Percentiles rank a stretch among this genome's conserved stretches.
Evolutionary conservation across 2,888 invertebrate species (phyloP).

Genomic region (Mantis religiosa): DNA sequence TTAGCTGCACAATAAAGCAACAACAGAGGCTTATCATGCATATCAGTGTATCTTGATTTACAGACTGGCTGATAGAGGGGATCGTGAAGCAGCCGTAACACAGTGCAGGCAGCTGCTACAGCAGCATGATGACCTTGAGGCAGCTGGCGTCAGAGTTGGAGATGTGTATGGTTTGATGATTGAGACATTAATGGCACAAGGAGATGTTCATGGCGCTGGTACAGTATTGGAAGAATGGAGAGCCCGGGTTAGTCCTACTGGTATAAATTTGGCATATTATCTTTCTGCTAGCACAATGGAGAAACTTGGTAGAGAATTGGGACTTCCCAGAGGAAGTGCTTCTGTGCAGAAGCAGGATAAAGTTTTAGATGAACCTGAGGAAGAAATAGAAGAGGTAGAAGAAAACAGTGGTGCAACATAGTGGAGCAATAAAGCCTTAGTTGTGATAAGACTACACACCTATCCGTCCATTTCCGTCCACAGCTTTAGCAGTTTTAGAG

Average conservation of each 20-base stretch:
- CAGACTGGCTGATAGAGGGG: constrained; percentile 54
- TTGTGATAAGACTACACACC: too few species aligned
- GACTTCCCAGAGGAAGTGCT: neutral
- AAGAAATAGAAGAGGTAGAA: constrained; percentile 2
- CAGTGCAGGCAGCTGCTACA: constrained; percentile 55
- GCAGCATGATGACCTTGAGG: constrained; percentile 42
- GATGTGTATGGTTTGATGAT: constrained; percentile 57
- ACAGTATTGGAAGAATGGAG: constrained; percentile 17
- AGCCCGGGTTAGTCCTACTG: neutral
- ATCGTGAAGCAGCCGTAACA: constrained; percentile 54
- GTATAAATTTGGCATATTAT: constrained; percentile 18
- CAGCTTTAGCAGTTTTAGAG: too few species aligned
- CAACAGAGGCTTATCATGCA: too few species aligned
- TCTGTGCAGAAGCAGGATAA: neutral
- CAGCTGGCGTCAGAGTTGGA: constrained; percentile 50
- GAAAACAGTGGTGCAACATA: neutral
- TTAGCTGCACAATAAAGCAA: too few species aligned
- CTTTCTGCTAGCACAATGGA: constrained; percentile 9
- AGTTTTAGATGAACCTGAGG: neutral
- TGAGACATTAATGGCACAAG: constrained; percentile 42
- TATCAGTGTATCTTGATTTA: neutral
- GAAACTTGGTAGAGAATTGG: constrained; percentile 13
- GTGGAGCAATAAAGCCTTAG: too few species aligned
- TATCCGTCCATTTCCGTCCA: too few species aligned
- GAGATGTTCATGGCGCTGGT: constrained; percentile 17